Base-by-base conservation (phyloP, 1,140 invertebrate genomes). In the Atopsyche davidsoni region DNA sequence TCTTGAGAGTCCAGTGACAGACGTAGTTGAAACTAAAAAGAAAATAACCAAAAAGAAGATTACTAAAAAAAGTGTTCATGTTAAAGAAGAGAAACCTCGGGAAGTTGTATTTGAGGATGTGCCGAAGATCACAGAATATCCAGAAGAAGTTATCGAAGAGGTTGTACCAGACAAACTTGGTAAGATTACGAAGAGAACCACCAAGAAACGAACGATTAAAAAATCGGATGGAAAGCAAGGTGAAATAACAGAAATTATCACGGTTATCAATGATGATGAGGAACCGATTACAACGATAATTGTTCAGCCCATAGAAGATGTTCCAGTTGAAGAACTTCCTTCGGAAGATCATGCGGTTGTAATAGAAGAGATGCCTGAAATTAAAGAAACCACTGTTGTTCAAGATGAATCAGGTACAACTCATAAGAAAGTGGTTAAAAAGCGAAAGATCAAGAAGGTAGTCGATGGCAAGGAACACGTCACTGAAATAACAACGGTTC, bases 211-310 rank as follows among this genome's bases (percentile, higher is more conserved):
- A 36, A 48, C 67, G 2, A 69, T 70, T 14, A 64, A 67, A 50
- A 66, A 65, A 58, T 63, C 64, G 24, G 65, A 62, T 45, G 72
- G 67, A 24, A 59, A 60, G 4, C 69, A 67, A 48, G 55, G 69
- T 49, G 63, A 73, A 60, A 63, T 68, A 1, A 72, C 66, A 6
- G 69, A 75, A 62, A 70, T 73, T 41, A 65, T 68, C 9, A 71
- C 72, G n/a, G 59, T 74, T 39, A 65, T 74, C 61, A 69, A 73
- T 60, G 68, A 73, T 46, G 66, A 68, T 28, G 65, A 72, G 53
- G 54, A 59, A 39, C 64, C 69, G 4, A 51, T 69, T 24, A 64
- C 60, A 4, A 65, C 62, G 1, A 60, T 68, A 1, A 49, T 53
- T 3, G 58, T 54, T 45, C 48, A 55, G 21, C 54, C 51, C 9